A percentile compares a stretch with the other conserved stretches of the same genome.
phyloP scores from a whole-genome alignment of 2,113 vertebrate species.

The Leptobrachium ailaonicum region DNA sequence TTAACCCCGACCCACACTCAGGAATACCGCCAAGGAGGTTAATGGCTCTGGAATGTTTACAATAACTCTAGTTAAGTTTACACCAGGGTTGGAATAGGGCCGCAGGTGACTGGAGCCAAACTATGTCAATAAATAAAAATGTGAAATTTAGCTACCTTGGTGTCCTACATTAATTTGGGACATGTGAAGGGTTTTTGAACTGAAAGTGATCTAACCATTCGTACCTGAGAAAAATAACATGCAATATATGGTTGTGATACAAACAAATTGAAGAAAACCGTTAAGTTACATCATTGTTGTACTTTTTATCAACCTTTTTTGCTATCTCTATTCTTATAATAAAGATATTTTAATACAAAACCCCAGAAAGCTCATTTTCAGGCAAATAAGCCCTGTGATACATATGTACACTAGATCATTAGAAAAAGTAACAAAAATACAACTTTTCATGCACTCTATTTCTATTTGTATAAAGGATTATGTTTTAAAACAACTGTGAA shows the following conservation, averaged over 20 bases:
- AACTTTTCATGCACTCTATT: conserved; percentile 35
- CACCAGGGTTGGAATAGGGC: too few species aligned
- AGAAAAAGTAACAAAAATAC: conserved; percentile 42
- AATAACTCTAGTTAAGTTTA: too few species aligned
- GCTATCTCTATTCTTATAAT: conserved; percentile 17
- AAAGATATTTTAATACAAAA: conserved; percentile 32
- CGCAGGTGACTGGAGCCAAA: too few species aligned
- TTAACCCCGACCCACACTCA: too few species aligned
- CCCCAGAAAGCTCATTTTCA: conserved; percentile 22
- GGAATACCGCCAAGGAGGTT: too few species aligned
- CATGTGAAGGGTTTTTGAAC: too few species aligned
- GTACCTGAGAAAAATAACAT: not conserved
- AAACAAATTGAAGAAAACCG: not conserved
- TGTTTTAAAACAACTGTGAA: conserved; percentile 20
- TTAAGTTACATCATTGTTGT: not conserved
- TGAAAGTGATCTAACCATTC: too few species aligned
- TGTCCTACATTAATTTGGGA: too few species aligned
- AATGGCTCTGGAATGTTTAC: too few species aligned
- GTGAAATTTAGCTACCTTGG: too few species aligned
- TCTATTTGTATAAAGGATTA: conserved; percentile 25
- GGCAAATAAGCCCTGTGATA: conserved; percentile 32
- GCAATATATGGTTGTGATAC: not conserved
- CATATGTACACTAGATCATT: conserved; percentile 30
- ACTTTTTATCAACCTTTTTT: conserved; percentile 6
- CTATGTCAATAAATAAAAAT: too few species aligned